Conservation (phyloP, 2,113 vertebrate species). For the Fregetta grallaria region DNA sequence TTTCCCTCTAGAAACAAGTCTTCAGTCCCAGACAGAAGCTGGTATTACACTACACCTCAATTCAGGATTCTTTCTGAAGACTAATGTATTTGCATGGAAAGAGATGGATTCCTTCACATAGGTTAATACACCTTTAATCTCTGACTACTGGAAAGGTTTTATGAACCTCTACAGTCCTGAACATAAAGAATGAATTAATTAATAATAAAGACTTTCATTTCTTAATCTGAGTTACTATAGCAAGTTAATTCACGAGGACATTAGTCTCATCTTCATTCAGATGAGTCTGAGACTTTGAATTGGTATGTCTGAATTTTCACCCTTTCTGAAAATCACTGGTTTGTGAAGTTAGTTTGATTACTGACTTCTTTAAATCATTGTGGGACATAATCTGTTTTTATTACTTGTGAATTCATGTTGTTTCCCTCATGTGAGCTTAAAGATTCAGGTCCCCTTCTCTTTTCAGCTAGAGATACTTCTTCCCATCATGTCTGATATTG, state of each 20-base stretch:
- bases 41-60: background rate
- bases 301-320: background rate
- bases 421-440: background rate
- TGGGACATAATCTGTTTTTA: background rate
- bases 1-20: background rate
- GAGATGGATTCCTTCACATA: background rate
- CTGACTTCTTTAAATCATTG: background rate
- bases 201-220: background rate
- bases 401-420: background rate
- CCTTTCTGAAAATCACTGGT: background rate
- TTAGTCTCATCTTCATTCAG: background rate
- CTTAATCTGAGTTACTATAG: background rate
- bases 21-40: background rate
- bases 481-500: background rate
- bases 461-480: background rate
- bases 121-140: background rate
- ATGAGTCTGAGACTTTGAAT: background rate
- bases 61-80: background rate
- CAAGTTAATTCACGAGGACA: background rate
- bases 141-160: background rate
- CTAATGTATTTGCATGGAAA: background rate
- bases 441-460: background rate
- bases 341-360: background rate
- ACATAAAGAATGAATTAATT: background rate
- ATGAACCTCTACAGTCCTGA: background rate